Base-by-base conservation (phyloP, 2,113 vertebrate genomes). In the Bufo gargarizans region DNA sequence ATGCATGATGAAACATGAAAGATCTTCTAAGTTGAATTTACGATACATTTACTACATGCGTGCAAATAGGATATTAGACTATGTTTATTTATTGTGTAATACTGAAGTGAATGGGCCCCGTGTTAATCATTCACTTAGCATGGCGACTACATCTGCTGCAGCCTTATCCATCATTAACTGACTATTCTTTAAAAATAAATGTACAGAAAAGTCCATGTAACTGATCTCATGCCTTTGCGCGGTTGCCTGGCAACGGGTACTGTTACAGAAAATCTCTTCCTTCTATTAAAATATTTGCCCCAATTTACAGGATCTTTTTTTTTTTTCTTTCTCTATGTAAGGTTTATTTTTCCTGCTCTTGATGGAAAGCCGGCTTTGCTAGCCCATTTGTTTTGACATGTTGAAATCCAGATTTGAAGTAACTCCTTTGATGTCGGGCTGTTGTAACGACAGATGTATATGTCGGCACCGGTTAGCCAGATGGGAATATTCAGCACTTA, bases 351-450 rank as follows among this genome's bases (percentile, higher is more conserved):
- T 77, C 45, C 49, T 78, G 13, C 9, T 53, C 55, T 47, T 49
- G 58, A 63, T n/a, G 53, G 72, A 84, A 78, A 50, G 59, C 50
- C 67, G 77, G 22, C 49, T 84, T 55, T 16, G 78, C 63, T 55
- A 74, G 61, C 50, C 87, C 53, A 56, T 78, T 89, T 89, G 81
- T 77, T 84, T 84, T 84, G 87, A 89, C 81, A 82, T 53, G 78
- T 76, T 65, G 69, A 84, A 84, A 56, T 56, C 53, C 71, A 88
- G 80, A 80, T 87, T 87, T 80, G 61, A 87, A 47, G 84, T 22
- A 45, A 78, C 22, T 78, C n/a, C 72, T 88, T 88, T 89, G 81
- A 89, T 89, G 87, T 84, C 63, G 59, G 59, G 47, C 58, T 88
- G 81, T 78, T 88, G 76, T 77, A 84, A 84, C 55, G 71, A 84